phyloP scores from a whole-genome alignment of 2,888 invertebrate genomes.

The Ligdia adustata region DNA sequence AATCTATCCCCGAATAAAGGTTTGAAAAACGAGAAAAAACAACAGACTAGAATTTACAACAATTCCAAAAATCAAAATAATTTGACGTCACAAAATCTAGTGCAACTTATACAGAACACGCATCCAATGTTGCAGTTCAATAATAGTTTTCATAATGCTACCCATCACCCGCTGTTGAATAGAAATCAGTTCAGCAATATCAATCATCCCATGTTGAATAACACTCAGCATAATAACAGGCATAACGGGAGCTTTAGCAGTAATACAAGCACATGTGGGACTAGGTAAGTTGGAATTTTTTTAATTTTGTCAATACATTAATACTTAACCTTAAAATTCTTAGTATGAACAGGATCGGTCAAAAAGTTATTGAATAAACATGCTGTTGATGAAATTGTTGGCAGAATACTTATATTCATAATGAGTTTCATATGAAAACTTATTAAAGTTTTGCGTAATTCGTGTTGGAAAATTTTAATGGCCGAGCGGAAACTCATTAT shows the following conservation, averaged over 20 bases:
- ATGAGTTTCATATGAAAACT: no score
- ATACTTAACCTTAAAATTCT: no score
- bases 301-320: background rate
- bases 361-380: no score
- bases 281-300: slow-evolving; percentile 39
- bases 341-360: no score
- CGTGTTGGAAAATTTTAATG: no score
- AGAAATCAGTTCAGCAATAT: slow-evolving; percentile 53
- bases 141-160: slow-evolving; percentile 72
- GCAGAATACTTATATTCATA: no score
- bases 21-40: slow-evolving; percentile 49
- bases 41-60: slow-evolving; percentile 63
- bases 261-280: slow-evolving; percentile 35
- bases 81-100: slow-evolving; percentile 65
- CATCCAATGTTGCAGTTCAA: slow-evolving; percentile 74
- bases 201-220: slow-evolving; percentile 52
- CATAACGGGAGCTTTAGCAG: slow-evolving; percentile 56
- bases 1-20: slow-evolving; percentile 51
- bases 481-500: no score
- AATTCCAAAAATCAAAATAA: slow-evolving; percentile 53
- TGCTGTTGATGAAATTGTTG: no score
- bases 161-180: slow-evolving; percentile 72
- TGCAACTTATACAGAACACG: slow-evolving; percentile 73
- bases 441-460: no score
- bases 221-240: no score